Evolutionary conservation across 2,888 invertebrate genomes (phyloP), one percentile per base, ranked within the genome.

Genomic region (Drosophila macrospina): DNA sequence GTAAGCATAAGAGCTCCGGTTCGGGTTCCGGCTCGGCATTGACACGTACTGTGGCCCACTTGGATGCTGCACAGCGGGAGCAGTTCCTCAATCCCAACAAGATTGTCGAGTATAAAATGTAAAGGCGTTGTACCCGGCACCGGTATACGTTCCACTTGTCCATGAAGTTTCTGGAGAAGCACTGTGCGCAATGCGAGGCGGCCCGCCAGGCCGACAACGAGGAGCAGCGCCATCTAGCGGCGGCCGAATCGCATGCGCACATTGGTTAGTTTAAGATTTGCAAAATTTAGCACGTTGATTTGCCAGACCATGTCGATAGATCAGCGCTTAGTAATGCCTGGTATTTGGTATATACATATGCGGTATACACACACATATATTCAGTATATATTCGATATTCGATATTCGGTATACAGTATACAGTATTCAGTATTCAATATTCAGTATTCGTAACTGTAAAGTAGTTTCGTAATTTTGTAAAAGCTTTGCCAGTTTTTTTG

Each of bases 71-170:
- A 59, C 92, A 92, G 86, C 91, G 91, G 68, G 92, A 92, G 72
- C 92, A 92, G 87, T 92, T 92, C 88, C 89, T 92, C 60, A 92
- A 92, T 88, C 91, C 92, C 72, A 91, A 91, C 76, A 91, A 92
- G 87, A 92, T 92, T 71, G 90, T 92, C 78, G 92, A 92, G 84
- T 91, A 92, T 75, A 92, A 92, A 81, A 92, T 92, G 91, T 92
- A 92, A 92, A 91, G 89, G 84, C 90, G 91, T 89, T 91, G 91
- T 88, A 91, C 90, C 90, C 90, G 91, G 90, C 91, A 91, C 90
- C 91, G 90, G 88, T 90, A 91, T 91, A 90, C 90, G 83, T 91
- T 90, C 80, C 90, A 90, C 85, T 89, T 91, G 90, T 90, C 90
- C 89, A 90, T 90, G 89, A 90, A 90, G 80, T 90, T 90, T 88